phyloP scores from a whole-genome alignment of 2,797 vertebrate genomes.

The Mus minutoides region DNA sequence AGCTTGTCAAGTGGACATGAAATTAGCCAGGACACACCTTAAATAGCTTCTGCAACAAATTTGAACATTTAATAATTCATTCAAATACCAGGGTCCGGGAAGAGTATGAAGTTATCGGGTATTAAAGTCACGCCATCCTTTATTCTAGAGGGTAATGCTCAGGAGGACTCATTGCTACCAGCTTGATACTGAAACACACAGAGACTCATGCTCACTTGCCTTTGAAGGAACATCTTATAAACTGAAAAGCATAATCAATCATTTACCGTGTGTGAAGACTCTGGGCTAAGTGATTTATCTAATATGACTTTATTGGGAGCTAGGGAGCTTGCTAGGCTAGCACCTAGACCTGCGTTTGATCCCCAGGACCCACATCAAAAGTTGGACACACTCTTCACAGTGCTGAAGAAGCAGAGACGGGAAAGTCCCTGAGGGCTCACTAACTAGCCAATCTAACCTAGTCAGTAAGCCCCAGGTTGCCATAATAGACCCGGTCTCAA shows the following conservation, averaged over 20 bases:
- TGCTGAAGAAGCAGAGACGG: neutral
- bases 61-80: slow-evolving; percentile 1
- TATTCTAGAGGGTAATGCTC: neutral
- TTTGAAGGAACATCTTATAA: slow-evolving; percentile 2
- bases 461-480: neutral
- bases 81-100: neutral
- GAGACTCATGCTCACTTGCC: neutral
- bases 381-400: neutral
- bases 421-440: neutral
- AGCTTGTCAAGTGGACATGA: neutral
- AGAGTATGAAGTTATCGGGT: neutral
- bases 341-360: neutral
- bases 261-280: neutral
- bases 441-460: neutral
- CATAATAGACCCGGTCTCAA: neutral
- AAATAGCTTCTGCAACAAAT: slow-evolving; percentile 5
- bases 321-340: neutral
- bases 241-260: neutral
- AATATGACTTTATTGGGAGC: neutral
- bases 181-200: neutral
- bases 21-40: no score
- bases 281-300: neutral
- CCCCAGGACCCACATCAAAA: neutral
- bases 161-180: neutral
- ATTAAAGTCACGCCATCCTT: neutral